Percentiles rank a stretch among this genome's conserved stretches.
Evolutionary conservation across 2,888 invertebrate species (phyloP).

Genomic region (Thereva unica): DNA sequence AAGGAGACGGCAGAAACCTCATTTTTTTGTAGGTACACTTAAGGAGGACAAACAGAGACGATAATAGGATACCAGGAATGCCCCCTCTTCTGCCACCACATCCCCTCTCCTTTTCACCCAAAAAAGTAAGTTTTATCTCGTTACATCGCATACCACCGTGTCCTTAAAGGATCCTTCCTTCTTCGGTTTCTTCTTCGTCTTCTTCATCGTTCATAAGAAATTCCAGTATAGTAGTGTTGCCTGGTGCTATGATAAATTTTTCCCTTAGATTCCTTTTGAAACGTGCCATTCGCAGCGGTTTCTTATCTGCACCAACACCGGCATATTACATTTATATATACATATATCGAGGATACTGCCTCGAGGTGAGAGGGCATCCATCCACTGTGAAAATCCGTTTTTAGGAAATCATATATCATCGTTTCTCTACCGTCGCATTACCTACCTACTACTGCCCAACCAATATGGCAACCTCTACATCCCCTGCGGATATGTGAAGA

Average conservation of each 20-base stretch:
- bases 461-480: neutral
- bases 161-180: no score
- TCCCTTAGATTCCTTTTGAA: no score
- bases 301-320: no score
- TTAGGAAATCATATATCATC: constrained; percentile 20
- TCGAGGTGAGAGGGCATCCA: neutral
- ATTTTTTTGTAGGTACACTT: constrained; percentile 25
- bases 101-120: neutral
- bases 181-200: no score
- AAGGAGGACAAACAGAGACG: constrained; percentile 15
- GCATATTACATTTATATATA: no score
- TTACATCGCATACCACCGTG: neutral
- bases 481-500: no score
- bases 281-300: no score
- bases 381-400: constrained; percentile 18
- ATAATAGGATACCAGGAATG: constrained; percentile 9
- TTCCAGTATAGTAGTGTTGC: neutral
- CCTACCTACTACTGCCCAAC: neutral
- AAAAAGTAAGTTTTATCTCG: constrained; percentile 20
- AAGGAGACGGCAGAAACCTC: constrained; percentile 1
- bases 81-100: no score
- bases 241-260: no score
- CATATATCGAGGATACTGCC: no score
- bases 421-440: neutral
- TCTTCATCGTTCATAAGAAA: constrained; percentile 14